Conservation (phyloP, 2,797 vertebrate species). For the Sarcoramphus papa region DNA sequence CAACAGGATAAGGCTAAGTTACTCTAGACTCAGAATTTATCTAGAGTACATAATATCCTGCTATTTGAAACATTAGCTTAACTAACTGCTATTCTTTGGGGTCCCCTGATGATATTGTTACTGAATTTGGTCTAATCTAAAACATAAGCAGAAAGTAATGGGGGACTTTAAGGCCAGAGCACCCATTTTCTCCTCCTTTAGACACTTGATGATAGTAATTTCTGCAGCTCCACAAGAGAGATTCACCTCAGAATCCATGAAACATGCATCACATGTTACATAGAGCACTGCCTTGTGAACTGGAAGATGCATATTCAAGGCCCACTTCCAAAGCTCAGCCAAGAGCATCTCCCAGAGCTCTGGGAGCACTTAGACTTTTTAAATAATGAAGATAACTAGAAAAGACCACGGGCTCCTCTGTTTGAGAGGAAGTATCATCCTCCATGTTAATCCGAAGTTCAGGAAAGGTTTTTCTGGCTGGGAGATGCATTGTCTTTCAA, state of each 20-base stretch:
- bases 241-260: not conserved
- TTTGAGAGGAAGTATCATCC: not conserved
- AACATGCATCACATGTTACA: not conserved
- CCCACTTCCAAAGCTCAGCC: not conserved
- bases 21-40: not conserved
- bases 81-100: not conserved
- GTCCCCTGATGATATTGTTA: not conserved
- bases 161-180: not conserved
- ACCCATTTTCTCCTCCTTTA: not conserved
- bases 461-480: not conserved
- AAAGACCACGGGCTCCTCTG: not conserved
- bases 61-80: not conserved
- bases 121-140: not conserved
- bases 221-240: not conserved
- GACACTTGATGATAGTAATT: not conserved
- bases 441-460: not conserved
- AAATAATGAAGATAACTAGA: not conserved
- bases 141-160: not conserved
- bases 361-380: not conserved
- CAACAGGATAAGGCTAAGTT: not conserved
- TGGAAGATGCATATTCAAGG: not conserved
- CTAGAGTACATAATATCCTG: not conserved
- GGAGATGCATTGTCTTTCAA: not conserved
- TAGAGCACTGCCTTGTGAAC: not conserved
- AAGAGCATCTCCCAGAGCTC: not conserved